A percentile compares a stretch with the other conserved stretches of the same genome.
These are phyloP conservation scores for Pelobates fuscus DNA, from an alignment of 2,113 vertebrate genomes.

Conservation along the genomic window DNA sequence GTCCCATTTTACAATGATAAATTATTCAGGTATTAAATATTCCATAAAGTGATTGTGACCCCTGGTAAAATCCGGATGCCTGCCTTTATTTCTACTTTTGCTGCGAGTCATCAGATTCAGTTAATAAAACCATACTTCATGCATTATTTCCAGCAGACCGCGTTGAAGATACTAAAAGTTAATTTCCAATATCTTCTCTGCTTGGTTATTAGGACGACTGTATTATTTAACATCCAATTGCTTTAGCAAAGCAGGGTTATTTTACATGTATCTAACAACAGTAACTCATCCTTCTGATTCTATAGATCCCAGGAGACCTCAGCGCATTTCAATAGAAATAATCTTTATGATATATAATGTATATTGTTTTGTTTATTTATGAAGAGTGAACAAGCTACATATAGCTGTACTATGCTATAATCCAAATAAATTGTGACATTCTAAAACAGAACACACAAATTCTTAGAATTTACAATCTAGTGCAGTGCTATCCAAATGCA, in stretches of 20 bases:
- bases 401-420: too few species aligned
- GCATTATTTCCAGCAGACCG: constrained; percentile 55
- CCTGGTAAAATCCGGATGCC: constrained; percentile 55
- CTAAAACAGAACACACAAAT: too few species aligned
- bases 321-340: background rate
- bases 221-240: constrained; percentile 25
- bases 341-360: background rate
- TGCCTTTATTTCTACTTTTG: constrained; percentile 54
- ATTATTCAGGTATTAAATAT: constrained; percentile 60
- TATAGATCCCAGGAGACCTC: background rate
- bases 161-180: constrained; percentile 48
- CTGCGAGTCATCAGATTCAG: constrained; percentile 51
- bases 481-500: too few species aligned
- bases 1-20: constrained; percentile 51
- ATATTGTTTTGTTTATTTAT: too few species aligned
- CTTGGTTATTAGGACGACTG: constrained; percentile 55
- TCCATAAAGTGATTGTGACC: constrained; percentile 53
- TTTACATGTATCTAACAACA: constrained; percentile 3
- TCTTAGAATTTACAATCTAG: too few species aligned
- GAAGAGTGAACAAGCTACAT: too few species aligned
- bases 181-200: constrained; percentile 52
- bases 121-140: constrained; percentile 51
- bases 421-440: too few species aligned
- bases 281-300: background rate
- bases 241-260: background rate